phyloP scores from a whole-genome alignment of 2,888 invertebrate species.

The Hirtodrosophila alboralis region DNA sequence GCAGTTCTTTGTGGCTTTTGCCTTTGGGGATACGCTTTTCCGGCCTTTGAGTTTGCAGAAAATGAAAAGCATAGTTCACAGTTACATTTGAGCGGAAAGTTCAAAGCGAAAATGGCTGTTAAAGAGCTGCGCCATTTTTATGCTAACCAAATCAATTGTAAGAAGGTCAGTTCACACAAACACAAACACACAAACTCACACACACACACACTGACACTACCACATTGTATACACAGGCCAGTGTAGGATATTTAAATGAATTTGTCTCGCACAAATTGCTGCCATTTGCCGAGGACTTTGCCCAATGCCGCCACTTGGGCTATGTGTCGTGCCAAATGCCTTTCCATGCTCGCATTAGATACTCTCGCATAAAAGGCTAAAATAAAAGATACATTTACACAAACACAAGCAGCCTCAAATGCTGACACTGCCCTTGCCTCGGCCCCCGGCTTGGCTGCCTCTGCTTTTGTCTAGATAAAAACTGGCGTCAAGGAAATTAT shows the following conservation, averaged over 20 bases:
- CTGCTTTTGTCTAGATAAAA: slow-evolving; percentile 73
- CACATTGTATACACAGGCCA: slow-evolving; percentile 12
- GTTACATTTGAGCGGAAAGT: slow-evolving; percentile 65
- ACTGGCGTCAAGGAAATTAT: slow-evolving; percentile 80
- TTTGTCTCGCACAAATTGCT: slow-evolving; percentile 81
- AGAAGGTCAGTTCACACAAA: slow-evolving; percentile 59
- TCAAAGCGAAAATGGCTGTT: slow-evolving; percentile 65
- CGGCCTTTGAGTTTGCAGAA: slow-evolving; percentile 63
- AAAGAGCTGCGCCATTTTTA: slow-evolving; percentile 45
- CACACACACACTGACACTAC: slow-evolving; percentile 1
- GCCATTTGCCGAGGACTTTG: slow-evolving; percentile 69
- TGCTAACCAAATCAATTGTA: slow-evolving; percentile 70
- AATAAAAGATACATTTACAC: slow-evolving; percentile 78
- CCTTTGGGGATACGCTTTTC: slow-evolving; percentile 68
- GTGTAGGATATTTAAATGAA: slow-evolving; percentile 77
- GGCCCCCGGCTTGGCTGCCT: slow-evolving; percentile 26
- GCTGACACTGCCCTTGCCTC: slow-evolving; percentile 9
- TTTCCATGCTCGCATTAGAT: slow-evolving; percentile 72
- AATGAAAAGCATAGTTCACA: slow-evolving; percentile 62
- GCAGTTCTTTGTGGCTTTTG: slow-evolving; percentile 59
- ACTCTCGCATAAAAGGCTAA: slow-evolving; percentile 74
- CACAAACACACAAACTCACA: slow-evolving; percentile 11
- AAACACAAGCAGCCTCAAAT: slow-evolving; percentile 46
- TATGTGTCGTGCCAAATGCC: slow-evolving; percentile 78
- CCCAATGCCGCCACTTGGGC: slow-evolving; percentile 73